A percentile compares a stretch with the other conserved stretches of the same genome.
These are phyloP conservation scores for Aphelinus atriplicis DNA, from an alignment of 1,140 invertebrate species.

Conservation along the genomic window DNA sequence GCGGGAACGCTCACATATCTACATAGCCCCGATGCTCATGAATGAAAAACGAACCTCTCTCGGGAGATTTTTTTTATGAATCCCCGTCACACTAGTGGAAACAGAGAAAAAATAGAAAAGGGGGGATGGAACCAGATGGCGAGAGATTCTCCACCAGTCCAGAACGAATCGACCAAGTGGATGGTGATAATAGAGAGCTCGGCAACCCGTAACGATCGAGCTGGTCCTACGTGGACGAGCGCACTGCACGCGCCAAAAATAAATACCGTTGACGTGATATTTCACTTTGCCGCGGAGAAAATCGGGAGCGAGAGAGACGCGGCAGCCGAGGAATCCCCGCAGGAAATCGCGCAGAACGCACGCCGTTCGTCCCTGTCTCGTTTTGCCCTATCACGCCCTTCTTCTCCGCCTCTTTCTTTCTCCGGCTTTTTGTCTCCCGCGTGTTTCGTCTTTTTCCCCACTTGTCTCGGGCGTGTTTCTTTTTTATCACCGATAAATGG, in stretches of 20 bases:
- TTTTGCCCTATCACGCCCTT: not conserved
- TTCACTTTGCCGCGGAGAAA: conserved; percentile 10
- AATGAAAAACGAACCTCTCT: too few species aligned
- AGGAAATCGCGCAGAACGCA: conserved; percentile 24
- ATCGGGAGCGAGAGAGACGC: not conserved
- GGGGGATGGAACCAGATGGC: too few species aligned
- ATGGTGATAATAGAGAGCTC: conserved; percentile 13
- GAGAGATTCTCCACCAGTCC: not conserved
- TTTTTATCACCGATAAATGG: too few species aligned
- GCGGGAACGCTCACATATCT: too few species aligned
- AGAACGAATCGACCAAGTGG: not conserved
- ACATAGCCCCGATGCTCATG: too few species aligned
- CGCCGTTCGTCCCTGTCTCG: conserved; percentile 15
- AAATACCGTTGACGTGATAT: conserved; percentile 24
- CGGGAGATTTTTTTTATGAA: too few species aligned
- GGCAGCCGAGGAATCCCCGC: conserved; percentile 6
- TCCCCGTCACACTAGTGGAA: too few species aligned
- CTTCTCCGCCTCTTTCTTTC: not conserved
- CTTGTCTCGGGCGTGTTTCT: too few species aligned
- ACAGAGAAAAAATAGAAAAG: not conserved
- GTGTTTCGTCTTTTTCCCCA: too few species aligned
- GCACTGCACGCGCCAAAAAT: conserved; percentile 17
- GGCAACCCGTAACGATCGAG: not conserved
- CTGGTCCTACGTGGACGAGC: not conserved
- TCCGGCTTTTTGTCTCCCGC: too few species aligned